Evolutionary conservation across 2,888 invertebrate genomes (phyloP), one percentile per base, ranked within the genome.

Genomic region (Hydropsyche betteni): DNA sequence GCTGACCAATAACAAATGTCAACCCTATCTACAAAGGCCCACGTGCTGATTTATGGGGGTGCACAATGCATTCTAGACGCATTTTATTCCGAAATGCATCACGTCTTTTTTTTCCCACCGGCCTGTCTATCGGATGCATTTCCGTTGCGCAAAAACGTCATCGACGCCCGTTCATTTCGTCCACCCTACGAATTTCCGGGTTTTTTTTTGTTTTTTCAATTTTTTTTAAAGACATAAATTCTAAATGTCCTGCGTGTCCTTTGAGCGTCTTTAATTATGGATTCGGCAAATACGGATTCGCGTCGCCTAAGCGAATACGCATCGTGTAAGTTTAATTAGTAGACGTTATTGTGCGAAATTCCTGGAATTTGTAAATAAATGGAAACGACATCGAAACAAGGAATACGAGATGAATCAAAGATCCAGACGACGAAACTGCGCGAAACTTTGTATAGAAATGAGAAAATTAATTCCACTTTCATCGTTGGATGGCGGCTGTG

Each of bases 11-110:
- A 72, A 72, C 72, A 72, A 72, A 72, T 72, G 72, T 72, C 72
- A 72, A 72, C 72, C 72, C 72, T 76, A 76, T 76, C 76, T 75
- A 75, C 75, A 75, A 75, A 75, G 75, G 75, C 75, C 68, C 68
- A 72, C 36, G 44, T n/a, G n/a, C 58, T 70, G 61, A 38, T 68
- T 68, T 74, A 68, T 74, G 74, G 55, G 74, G 74, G 68, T 36
- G 74, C 51, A 74, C 68, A 68, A 64, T 74, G 72, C 72, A 72
- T 58, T 72, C 33, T 58, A 72, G 72, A 72, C 58, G 72, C 61
- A 50, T 58, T 72, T 58, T 72, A 33, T 24, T 16, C 55, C 51
- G 51, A 33, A 70, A 53, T 70, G 70, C 70, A 70, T 53, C 51
- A 51, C 3, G 16, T 55, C 44, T 44, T 64, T 64, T 64, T 64